Conservation (phyloP, 1,140 invertebrate genomes). For the Microplitis demolitor region DNA sequence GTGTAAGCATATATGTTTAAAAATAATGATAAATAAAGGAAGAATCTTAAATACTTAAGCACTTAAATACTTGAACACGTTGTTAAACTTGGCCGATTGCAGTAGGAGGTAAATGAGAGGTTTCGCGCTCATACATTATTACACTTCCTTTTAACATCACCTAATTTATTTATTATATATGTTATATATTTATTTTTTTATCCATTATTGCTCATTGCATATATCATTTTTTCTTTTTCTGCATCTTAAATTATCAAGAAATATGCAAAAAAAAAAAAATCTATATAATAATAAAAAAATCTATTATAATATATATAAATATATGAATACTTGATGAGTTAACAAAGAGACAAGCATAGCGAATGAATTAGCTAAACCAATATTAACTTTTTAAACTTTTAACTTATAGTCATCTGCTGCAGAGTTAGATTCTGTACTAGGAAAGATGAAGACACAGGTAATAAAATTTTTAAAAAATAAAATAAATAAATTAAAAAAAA, state of each 20-base stretch:
- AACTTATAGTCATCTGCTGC: background rate
- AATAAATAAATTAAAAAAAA: conserved; percentile 39
- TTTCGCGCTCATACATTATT: conserved; percentile 30
- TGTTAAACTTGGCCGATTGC: conserved; percentile 50
- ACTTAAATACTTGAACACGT: conserved; percentile 47
- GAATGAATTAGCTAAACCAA: conserved; percentile 8
- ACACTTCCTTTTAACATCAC: conserved; percentile 4
- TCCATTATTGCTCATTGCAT: background rate
- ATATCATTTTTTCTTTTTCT: background rate
- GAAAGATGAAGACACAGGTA: conserved; percentile 26
- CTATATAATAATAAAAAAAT: background rate
- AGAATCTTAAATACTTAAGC: conserved; percentile 43
- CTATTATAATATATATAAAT: background rate
- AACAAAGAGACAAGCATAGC: conserved; percentile 11
- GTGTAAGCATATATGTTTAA: background rate
- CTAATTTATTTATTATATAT: background rate
- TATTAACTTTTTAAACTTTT: background rate
- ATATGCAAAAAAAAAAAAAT: background rate
- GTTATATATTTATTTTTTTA: background rate
- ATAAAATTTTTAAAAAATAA: conserved; percentile 11
- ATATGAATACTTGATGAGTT: background rate
- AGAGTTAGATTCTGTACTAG: background rate
- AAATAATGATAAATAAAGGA: conserved; percentile 40
- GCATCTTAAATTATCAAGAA: background rate
- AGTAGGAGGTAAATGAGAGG: conserved; percentile 56